These are phyloP conservation scores for Gnatocerus cornutus DNA, from an alignment of 2,888 invertebrate species.

Conservation along the genomic window DNA sequence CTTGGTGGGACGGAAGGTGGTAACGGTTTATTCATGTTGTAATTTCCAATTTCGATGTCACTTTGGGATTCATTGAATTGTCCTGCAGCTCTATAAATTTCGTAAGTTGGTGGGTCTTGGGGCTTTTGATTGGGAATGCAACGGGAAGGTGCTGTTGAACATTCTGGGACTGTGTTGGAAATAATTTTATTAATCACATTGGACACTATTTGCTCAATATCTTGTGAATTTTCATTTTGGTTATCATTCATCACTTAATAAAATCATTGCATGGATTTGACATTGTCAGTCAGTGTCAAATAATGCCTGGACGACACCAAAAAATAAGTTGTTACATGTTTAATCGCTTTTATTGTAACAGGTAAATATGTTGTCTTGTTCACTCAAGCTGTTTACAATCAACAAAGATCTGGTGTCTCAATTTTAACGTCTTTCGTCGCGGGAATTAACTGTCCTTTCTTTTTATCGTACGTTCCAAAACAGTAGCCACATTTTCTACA, in stretches of 20 bases:
- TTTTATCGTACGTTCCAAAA: constrained; percentile 69
- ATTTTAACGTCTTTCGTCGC: constrained; percentile 21
- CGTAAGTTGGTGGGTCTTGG: constrained; percentile 24
- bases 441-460: constrained; percentile 50
- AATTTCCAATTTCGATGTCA: constrained; percentile 17
- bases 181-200: constrained; percentile 11
- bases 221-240: constrained; percentile 25
- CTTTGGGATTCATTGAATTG: constrained; percentile 41
- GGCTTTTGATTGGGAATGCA: neutral
- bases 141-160: neutral
- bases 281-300: constrained; percentile 16
- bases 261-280: constrained; percentile 23
- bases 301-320: no score
- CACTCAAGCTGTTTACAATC: neutral
- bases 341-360: no score
- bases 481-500: constrained; percentile 71
- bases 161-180: neutral
- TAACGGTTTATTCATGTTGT: neutral
- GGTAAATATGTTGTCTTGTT: no score
- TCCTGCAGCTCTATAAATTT: constrained; percentile 31
- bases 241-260: constrained; percentile 38
- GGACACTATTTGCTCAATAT: constrained; percentile 22
- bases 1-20: constrained; percentile 36
- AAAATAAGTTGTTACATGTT: no score
- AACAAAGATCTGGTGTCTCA: constrained; percentile 26